Evolutionary conservation across 2,888 invertebrate species (phyloP).

Genomic region (Melanostoma mellinum): DNA sequence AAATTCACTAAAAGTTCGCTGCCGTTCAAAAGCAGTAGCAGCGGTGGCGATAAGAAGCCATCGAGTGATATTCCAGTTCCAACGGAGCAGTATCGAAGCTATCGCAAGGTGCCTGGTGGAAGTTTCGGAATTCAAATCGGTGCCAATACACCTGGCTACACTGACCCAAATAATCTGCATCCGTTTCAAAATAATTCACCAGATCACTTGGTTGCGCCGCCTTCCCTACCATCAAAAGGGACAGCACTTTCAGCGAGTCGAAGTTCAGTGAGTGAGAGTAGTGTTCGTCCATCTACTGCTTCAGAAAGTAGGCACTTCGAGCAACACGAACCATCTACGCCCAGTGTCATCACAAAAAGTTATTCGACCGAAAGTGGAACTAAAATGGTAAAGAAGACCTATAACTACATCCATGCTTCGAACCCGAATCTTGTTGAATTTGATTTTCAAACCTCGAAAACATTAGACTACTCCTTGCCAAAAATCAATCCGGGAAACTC

Average conservation of each 20-base stretch:
- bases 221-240: conserved; percentile 52
- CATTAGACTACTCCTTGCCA: conserved; percentile 79
- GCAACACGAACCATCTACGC: neutral
- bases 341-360: conserved; percentile 52
- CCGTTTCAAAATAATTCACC: conserved; percentile 54
- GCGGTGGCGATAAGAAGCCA: conserved; percentile 77
- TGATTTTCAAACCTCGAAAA: conserved; percentile 82
- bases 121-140: conserved; percentile 82
- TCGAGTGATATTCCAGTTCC: conserved; percentile 87
- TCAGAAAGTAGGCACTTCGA: conserved; percentile 16
- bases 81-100: conserved; percentile 90
- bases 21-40: conserved; percentile 81
- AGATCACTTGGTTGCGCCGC: conserved; percentile 64
- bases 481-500: conserved; percentile 81
- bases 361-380: conserved; percentile 73
- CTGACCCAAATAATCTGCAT: conserved; percentile 74
- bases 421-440: conserved; percentile 87
- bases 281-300: conserved; percentile 19
- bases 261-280: conserved; percentile 55
- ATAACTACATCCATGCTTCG: conserved; percentile 87
- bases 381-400: conserved; percentile 81
- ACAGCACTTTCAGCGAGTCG: conserved; percentile 53
- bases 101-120: conserved; percentile 86
- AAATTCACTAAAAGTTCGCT: conserved; percentile 84
- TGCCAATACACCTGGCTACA: conserved; percentile 80